phyloP scores from a whole-genome alignment of 2,113 vertebrate genomes.

The Rhabdomys dilectus region DNA sequence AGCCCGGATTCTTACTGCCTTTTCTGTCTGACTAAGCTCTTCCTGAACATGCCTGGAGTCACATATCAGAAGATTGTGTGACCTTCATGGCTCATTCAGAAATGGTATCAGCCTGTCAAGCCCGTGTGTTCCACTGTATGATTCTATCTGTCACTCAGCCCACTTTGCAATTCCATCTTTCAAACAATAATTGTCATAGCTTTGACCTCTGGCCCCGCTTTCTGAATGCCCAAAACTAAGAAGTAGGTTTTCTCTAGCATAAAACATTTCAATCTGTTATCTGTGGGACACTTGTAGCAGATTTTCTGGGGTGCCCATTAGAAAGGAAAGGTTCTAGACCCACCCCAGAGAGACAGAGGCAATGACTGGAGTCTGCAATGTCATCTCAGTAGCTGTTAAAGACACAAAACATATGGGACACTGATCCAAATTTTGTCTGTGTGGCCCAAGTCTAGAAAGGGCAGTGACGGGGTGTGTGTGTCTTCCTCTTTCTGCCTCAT shows the following conservation, averaged over 20 bases:
- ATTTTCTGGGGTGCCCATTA: neutral
- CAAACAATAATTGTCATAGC: neutral
- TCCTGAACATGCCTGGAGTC: neutral
- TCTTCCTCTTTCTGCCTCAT: neutral
- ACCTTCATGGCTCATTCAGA: neutral
- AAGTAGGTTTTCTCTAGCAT: neutral
- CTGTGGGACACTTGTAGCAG: neutral
- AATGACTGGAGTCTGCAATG: neutral
- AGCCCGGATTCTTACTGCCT: too few species aligned
- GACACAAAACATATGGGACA: neutral
- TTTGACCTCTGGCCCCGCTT: neutral
- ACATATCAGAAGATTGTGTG: neutral
- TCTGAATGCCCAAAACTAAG: neutral
- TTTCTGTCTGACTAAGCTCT: neutral
- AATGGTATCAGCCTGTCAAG: neutral
- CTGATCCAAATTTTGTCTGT: neutral
- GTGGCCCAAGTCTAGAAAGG: neutral
- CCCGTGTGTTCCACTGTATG: neutral
- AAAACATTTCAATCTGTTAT: neutral
- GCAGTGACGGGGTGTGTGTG: neutral
- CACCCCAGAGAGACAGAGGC: neutral
- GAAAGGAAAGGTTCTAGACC: neutral
- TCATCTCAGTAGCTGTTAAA: neutral
- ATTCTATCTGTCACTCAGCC: too few species aligned
- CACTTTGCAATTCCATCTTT: neutral